A percentile compares a stretch with the other conserved stretches of the same genome.
These are phyloP conservation scores for Standfussiana lucernea DNA, from an alignment of 2,888 invertebrate species.

Conservation along the genomic window DNA sequence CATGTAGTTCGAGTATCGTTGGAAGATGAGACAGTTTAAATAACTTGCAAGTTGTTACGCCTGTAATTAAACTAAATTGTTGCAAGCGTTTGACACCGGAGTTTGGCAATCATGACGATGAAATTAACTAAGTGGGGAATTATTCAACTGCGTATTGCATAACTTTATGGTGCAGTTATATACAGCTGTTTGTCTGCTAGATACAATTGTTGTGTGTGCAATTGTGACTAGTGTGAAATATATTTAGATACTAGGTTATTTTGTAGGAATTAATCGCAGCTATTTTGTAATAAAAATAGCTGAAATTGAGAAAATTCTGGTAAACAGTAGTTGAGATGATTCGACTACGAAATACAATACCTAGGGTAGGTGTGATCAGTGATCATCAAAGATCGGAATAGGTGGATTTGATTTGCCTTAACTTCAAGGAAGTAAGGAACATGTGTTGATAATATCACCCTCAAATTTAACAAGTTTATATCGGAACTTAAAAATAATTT, in stretches of 20 bases:
- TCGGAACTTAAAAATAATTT: too few species aligned
- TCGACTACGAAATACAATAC: not conserved
- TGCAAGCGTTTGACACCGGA: conserved; percentile 57
- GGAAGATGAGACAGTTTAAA: conserved; percentile 55
- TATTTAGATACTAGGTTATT: not conserved
- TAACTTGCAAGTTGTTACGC: conserved; percentile 59
- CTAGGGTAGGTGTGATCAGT: not conserved
- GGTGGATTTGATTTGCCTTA: not conserved
- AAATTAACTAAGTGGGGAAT: conserved; percentile 47
- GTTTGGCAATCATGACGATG: conserved; percentile 52
- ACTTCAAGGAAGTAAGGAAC: not conserved
- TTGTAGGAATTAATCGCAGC: not conserved
- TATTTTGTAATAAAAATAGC: not conserved
- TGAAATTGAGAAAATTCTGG: not conserved
- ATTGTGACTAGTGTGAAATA: too few species aligned
- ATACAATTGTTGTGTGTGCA: not conserved
- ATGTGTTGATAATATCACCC: too few species aligned
- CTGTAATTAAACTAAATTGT: conserved; percentile 62
- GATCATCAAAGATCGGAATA: not conserved
- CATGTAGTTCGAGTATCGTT: conserved; percentile 37
- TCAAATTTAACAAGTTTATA: too few species aligned
- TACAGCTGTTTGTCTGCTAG: not conserved
- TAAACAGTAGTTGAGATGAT: not conserved
- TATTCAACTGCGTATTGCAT: conserved; percentile 36
- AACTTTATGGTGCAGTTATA: conserved; percentile 1